phyloP scores from a whole-genome alignment of 30 jellyfish, hydroid and myxozoan species.

The Phacellophora camtschatica region DNA sequence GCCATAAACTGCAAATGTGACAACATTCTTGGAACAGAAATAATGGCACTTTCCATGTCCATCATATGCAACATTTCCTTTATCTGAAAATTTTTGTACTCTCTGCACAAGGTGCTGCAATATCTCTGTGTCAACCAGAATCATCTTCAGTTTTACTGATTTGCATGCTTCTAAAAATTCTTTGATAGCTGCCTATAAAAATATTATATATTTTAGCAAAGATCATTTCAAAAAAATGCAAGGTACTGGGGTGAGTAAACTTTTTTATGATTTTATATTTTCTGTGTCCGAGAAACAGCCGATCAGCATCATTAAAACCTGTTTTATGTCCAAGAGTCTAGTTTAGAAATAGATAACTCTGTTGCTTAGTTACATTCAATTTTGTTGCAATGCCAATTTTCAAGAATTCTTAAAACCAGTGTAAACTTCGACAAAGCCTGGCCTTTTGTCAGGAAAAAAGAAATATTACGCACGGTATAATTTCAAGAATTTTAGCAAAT shows the following conservation, averaged over 20 bases:
- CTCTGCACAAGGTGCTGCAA: constrained; percentile 42
- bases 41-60: constrained; percentile 54
- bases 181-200: constrained; percentile 4
- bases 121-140: constrained; percentile 13
- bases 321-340: too few relatives aligned
- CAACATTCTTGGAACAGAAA: constrained; percentile 2
- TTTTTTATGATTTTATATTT: too few relatives aligned
- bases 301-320: too few relatives aligned
- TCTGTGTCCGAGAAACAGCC: too few relatives aligned
- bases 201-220: neutral
- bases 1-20: constrained; percentile 39
- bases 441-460: too few relatives aligned
- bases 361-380: too few relatives aligned
- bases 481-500: too few relatives aligned
- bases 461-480: too few relatives aligned
- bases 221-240: neutral
- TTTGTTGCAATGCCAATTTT: too few relatives aligned
- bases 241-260: neutral
- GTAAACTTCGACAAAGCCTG: too few relatives aligned
- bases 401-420: too few relatives aligned
- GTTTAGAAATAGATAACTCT: too few relatives aligned
- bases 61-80: neutral
- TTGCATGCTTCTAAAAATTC: constrained; percentile 8
- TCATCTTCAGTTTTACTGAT: neutral
- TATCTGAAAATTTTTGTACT: constrained; percentile 9